Conservation (phyloP, 2,113 vertebrate genomes). For the Paratilapia polleni region DNA sequence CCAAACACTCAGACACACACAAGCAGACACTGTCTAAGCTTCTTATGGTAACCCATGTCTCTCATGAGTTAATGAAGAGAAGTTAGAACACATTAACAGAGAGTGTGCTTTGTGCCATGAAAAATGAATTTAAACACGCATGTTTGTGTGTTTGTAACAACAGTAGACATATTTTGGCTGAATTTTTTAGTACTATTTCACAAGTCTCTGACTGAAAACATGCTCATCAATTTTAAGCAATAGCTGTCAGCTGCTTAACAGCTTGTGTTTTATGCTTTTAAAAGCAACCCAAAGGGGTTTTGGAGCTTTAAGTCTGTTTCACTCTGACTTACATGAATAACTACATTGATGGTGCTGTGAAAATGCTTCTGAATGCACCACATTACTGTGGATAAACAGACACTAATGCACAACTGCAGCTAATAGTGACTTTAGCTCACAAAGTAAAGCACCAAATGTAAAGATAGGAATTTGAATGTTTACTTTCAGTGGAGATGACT, state of each 20-base stretch:
- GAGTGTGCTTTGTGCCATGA: background rate
- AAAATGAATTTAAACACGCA: background rate
- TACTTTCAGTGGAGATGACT: background rate
- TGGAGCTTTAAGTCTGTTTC: background rate
- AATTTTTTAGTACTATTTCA: background rate
- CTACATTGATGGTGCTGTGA: background rate
- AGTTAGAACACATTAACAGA: conserved; percentile 2
- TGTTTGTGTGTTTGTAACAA: background rate
- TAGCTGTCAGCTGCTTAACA: background rate
- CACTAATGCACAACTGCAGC: background rate
- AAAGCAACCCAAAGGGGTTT: background rate
- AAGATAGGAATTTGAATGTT: background rate
- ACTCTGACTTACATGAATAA: background rate
- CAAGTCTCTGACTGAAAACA: background rate
- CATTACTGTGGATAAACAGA: background rate
- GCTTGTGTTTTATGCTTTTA: background rate
- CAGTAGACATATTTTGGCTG: background rate
- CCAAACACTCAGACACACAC: conserved; percentile 27
- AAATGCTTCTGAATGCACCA: background rate
- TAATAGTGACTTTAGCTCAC: background rate
- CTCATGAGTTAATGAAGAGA: conserved; percentile 46
- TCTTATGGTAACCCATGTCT: conserved; percentile 70
- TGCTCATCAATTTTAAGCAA: background rate
- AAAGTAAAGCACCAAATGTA: background rate
- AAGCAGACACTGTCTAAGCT: conserved; percentile 50